Percentiles rank a stretch among this genome's conserved stretches.
phyloP scores from a whole-genome alignment of 2,888 invertebrate genomes.

The Papilio gigon region DNA sequence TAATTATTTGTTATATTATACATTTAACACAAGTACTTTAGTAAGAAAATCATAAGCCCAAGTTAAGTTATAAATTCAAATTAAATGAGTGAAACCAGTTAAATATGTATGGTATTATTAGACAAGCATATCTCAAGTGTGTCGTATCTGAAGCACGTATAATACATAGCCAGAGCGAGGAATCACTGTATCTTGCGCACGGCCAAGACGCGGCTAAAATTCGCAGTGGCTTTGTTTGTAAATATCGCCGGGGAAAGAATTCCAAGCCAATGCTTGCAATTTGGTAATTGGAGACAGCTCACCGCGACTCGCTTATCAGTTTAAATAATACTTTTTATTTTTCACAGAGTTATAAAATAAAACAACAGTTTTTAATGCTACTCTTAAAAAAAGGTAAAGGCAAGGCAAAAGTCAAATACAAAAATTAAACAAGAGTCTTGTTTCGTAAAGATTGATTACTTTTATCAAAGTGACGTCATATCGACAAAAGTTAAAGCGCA shows the following conservation, averaged over 20 bases:
- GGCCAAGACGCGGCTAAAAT: slow-evolving; percentile 37
- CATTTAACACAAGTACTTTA: neutral
- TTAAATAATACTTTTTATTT: neutral
- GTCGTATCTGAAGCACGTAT: neutral
- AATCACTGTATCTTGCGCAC: slow-evolving; percentile 1
- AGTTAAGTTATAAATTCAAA: no score
- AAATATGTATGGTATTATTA: neutral
- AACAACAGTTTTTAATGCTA: no score
- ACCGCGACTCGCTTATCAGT: neutral
- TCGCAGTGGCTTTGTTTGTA: slow-evolving; percentile 18
- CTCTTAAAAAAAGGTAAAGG: no score
- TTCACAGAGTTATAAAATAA: no score
- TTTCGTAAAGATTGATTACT: no score
- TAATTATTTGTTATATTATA: neutral
- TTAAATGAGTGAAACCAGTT: neutral
- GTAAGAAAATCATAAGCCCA: neutral
- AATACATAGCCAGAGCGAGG: neutral
- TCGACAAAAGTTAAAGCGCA: neutral
- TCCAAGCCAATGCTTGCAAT: slow-evolving; percentile 13
- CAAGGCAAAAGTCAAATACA: no score
- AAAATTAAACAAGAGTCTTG: no score
- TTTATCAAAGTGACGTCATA: neutral
- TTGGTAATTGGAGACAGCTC: neutral
- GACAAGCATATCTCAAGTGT: neutral
- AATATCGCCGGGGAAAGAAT: slow-evolving; percentile 20